Evolutionary conservation across 2,797 vertebrate species (phyloP).

Genomic region (Helostoma temminkii): DNA sequence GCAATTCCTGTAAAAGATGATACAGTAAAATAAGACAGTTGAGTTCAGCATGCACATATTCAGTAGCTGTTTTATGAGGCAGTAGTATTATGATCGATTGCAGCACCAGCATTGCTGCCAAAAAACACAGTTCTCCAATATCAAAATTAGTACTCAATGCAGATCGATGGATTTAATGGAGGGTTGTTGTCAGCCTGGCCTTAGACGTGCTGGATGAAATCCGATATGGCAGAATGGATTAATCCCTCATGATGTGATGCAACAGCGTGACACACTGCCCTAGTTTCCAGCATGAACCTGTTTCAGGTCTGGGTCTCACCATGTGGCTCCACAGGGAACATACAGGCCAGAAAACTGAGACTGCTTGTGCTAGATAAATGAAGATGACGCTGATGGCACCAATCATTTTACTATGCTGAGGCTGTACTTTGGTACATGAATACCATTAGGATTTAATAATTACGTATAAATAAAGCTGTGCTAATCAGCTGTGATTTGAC

Average conservation of each 20-base stretch:
- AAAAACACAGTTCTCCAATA: conserved; percentile 46
- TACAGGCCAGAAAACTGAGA: background rate
- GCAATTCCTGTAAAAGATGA: conserved; percentile 6
- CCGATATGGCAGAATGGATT: conserved; percentile 46
- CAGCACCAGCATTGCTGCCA: conserved; percentile 36
- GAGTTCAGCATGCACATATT: conserved; percentile 15
- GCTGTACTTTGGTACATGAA: conserved; percentile 5
- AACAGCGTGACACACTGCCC: conserved; percentile 76
- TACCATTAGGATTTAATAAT: conserved; percentile 13
- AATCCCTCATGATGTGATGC: conserved; percentile 60
- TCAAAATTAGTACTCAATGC: conserved; percentile 48
- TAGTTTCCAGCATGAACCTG: conserved; percentile 67
- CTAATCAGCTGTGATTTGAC: background rate
- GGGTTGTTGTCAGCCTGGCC: conserved; percentile 44
- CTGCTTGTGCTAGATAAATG: conserved; percentile 11
- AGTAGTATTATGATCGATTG: conserved; percentile 35
- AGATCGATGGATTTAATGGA: conserved; percentile 58
- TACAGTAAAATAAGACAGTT: background rate
- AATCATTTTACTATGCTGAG: background rate
- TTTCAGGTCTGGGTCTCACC: conserved; percentile 51
- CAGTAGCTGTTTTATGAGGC: conserved; percentile 33
- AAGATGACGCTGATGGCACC: conserved; percentile 3
- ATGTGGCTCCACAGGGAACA: conserved; percentile 21
- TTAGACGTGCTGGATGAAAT: conserved; percentile 54
- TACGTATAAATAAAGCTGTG: background rate